Conservation (phyloP, 2,888 invertebrate species). For the Oligia strigilis region DNA sequence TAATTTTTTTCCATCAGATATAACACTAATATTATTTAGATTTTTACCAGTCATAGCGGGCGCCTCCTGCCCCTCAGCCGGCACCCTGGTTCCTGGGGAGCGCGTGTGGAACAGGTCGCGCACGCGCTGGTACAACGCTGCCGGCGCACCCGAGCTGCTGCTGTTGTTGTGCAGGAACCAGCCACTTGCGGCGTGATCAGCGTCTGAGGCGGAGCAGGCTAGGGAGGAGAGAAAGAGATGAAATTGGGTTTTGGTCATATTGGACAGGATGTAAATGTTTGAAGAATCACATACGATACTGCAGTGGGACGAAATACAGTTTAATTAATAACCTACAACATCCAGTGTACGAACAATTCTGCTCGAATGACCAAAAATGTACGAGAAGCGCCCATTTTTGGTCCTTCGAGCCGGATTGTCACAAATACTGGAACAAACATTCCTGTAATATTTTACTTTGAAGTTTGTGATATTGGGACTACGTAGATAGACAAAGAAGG, state of each 20-base stretch:
- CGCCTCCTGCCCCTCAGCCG: constrained; percentile 87
- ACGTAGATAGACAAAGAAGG: no score
- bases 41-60: constrained; percentile 89
- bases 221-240: constrained; percentile 32
- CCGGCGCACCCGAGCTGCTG: constrained; percentile 87
- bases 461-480: no score
- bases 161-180: constrained; percentile 94
- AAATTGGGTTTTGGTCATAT: neutral
- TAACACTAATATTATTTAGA: neutral
- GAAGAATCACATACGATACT: no score
- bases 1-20: neutral
- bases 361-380: no score
- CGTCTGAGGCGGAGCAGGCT: constrained; percentile 90
- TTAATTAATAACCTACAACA: no score
- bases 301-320: no score
- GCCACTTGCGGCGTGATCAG: constrained; percentile 88
- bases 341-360: no score
- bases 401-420: neutral
- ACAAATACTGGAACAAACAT: neutral
- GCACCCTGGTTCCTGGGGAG: constrained; percentile 85
- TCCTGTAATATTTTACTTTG: neutral
- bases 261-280: no score
- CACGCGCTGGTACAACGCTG: constrained; percentile 96
- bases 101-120: constrained; percentile 94
- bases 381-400: neutral